phyloP scores from a whole-genome alignment of 2,113 vertebrate species.

The Zapornia atra region DNA sequence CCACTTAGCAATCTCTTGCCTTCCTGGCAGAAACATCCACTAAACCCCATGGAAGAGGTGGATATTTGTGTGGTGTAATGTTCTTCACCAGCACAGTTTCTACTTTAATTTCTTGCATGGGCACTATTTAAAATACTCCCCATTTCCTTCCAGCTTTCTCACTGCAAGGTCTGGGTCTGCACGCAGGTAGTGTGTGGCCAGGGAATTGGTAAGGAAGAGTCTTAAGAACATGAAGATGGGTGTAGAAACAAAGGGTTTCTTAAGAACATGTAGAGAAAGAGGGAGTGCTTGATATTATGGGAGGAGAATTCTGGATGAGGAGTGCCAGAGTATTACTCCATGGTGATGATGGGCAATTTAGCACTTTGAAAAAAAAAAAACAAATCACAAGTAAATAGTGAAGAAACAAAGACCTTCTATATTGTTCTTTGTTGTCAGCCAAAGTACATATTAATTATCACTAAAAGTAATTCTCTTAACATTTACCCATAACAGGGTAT shows the following conservation, averaged over 20 bases:
- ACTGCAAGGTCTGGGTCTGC: background rate
- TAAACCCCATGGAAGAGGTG: background rate
- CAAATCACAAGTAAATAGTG: background rate
- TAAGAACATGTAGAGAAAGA: background rate
- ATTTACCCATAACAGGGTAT: background rate
- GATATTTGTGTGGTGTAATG: background rate
- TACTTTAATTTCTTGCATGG: background rate
- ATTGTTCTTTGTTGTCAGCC: background rate
- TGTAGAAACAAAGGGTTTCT: background rate
- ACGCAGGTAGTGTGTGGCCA: background rate
- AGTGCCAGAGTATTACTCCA: background rate
- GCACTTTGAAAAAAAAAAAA: background rate
- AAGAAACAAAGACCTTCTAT: background rate
- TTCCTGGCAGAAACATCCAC: background rate
- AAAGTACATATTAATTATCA: background rate
- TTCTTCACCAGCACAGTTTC: background rate
- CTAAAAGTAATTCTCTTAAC: background rate
- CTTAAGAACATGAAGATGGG: background rate
- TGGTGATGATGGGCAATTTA: background rate
- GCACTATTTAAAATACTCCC: background rate
- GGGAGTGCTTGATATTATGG: background rate
- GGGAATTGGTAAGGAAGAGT: background rate
- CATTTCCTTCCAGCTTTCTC: background rate
- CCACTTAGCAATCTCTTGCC: background rate
- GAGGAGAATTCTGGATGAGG: background rate